A percentile compares a stretch with the other conserved stretches of the same genome.
These are phyloP conservation scores for Clarias gariepinus DNA, from an alignment of 2,113 vertebrate species.

Conservation along the genomic window DNA sequence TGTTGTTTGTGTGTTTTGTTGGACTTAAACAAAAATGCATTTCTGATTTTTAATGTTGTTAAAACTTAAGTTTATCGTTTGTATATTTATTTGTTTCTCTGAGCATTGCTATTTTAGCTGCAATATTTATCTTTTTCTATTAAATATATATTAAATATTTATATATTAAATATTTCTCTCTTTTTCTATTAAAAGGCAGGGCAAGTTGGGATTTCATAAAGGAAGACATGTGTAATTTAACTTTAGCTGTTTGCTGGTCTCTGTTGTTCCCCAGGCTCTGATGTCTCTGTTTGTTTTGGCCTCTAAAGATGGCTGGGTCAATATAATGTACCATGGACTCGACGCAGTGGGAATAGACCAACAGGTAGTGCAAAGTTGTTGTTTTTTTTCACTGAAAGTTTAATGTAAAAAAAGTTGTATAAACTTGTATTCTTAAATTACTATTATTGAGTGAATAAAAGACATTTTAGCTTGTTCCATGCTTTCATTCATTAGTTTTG, in stretches of 20 bases:
- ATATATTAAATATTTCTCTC: too few relatives aligned
- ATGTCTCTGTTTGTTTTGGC: conserved; percentile 88
- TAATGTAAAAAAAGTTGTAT: background rate
- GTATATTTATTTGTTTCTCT: background rate
- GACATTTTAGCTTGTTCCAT: background rate
- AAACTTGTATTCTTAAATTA: background rate
- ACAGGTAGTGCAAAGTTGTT: conserved; percentile 67
- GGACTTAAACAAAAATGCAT: background rate
- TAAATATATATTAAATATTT: too few relatives aligned
- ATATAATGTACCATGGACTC: conserved; percentile 89
- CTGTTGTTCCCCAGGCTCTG: conserved; percentile 71
- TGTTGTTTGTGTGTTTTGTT: background rate
- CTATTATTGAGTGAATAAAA: background rate
- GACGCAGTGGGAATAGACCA: conserved; percentile 87
- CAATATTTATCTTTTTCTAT: background rate
- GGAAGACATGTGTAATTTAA: background rate
- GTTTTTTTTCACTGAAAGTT: too few relatives aligned
- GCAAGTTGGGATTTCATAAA: background rate
- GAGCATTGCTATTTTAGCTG: background rate
- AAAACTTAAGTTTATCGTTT: background rate
- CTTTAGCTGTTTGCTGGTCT: background rate
- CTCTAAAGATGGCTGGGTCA: conserved; percentile 90
- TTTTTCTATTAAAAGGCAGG: background rate
- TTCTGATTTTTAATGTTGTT: background rate
- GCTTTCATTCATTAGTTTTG: background rate